phyloP scores from a whole-genome alignment of 2,113 vertebrate genomes.

The Atlantisia rogersi region DNA sequence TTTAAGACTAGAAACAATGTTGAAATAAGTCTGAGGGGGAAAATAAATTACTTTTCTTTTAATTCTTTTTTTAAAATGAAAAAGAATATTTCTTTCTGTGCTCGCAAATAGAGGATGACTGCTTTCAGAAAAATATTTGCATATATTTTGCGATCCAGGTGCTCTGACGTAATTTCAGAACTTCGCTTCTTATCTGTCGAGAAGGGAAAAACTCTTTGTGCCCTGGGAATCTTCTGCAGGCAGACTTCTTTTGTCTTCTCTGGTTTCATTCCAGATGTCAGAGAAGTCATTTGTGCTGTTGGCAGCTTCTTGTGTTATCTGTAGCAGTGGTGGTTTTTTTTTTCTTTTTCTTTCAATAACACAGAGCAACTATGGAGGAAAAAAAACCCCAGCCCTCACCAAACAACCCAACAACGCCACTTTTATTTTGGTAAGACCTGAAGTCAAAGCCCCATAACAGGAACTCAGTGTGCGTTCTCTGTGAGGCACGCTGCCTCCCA shows the following conservation, averaged over 20 bases:
- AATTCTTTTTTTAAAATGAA: not conserved
- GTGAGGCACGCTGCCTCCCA: not conserved
- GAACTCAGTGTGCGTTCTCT: not conserved
- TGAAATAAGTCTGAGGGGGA: not conserved
- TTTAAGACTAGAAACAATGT: not conserved
- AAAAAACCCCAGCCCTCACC: not conserved
- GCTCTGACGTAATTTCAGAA: not conserved
- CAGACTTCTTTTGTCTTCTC: constrained; percentile 24
- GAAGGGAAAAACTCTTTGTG: not conserved
- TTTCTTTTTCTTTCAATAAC: not conserved
- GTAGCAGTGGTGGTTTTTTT: not conserved
- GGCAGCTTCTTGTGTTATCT: constrained; percentile 6
- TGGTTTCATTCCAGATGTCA: constrained; percentile 48
- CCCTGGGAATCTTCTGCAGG: constrained; percentile 4
- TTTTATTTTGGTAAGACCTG: constrained; percentile 6
- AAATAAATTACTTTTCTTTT: not conserved
- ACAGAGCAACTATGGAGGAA: not conserved
- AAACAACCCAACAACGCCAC: not conserved
- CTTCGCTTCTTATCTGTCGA: not conserved
- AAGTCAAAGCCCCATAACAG: not conserved
- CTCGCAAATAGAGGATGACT: not conserved
- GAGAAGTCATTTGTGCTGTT: constrained; percentile 25
- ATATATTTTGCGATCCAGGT: not conserved
- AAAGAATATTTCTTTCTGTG: not conserved
- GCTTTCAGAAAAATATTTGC: not conserved